phyloP scores from a whole-genome alignment of 2,888 invertebrate genomes.

The Drosophila phalerata region DNA sequence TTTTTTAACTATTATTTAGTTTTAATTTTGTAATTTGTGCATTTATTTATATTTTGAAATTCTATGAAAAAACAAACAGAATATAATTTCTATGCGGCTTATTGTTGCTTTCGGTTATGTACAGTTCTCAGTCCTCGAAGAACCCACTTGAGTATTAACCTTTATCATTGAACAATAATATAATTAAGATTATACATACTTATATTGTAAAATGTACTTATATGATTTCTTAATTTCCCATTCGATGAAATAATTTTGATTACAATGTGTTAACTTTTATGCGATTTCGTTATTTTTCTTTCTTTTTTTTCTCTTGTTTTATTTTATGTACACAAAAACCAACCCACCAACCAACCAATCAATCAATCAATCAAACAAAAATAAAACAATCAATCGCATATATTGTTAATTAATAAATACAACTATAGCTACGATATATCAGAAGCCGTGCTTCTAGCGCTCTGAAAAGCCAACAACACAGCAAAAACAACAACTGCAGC shows the following conservation, averaged over 20 bases:
- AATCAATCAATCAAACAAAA: conserved; percentile 47
- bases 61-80: conserved; percentile 2
- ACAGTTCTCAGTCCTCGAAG: conserved; percentile 17
- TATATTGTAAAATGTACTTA: conserved; percentile 15
- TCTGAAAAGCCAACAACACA: conserved; percentile 63
- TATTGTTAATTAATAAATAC: conserved; percentile 30
- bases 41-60: conserved; percentile 50
- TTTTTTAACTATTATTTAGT: conserved; percentile 32
- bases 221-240: conserved; percentile 21
- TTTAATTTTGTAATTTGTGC: conserved; percentile 55
- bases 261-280: conserved; percentile 62
- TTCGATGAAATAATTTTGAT: conserved; percentile 32
- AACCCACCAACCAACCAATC: conserved; percentile 68
- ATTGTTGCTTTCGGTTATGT: conserved; percentile 55
- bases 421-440: conserved; percentile 84
- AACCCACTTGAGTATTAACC: conserved; percentile 23
- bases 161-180: conserved; percentile 9
- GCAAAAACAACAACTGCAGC: conserved; percentile 61
- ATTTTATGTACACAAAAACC: conserved; percentile 79
- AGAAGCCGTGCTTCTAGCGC: conserved; percentile 85
- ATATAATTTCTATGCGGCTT: conserved; percentile 43
- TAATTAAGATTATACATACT: conserved; percentile 6
- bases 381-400: conserved; percentile 20
- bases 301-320: conserved; percentile 77
- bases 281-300: conserved; percentile 77